Evolutionary conservation across 2,797 vertebrate species (phyloP), one percentile per base, ranked within the genome.

Genomic region (Gallinago nigripennis): DNA sequence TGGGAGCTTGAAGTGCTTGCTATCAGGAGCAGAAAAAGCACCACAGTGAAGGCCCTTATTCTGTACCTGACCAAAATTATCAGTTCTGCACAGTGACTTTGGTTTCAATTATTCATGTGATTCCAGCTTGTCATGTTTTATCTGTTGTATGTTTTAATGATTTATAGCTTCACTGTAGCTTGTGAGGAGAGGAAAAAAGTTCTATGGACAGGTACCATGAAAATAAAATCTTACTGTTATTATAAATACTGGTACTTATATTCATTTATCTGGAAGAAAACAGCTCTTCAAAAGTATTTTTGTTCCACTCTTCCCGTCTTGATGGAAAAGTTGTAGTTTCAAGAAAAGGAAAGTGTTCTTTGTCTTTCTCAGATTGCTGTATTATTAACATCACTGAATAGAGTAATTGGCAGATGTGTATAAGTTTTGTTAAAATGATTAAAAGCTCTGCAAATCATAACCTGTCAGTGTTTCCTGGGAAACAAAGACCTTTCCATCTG

Each of bases 351-450:
- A 77, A 73, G 8, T 27, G 31, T 91, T 95, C 63, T 95, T 95
- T 96, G 63, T 96, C 78, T 94, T 92, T 75, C 65, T 96, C 82
- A 93, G 72, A 91, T 97, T 97, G 43, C 66, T 89, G 28, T 97
- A 94, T 96, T 97, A 96, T 95, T 97, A 97, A 96, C 93, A 96
- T 93, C 92, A 85, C 25, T 66, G 50, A 97, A 91, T 87, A 93
- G 50, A 71, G 64, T 97, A 97, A 97, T 96, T 97, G 96, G 95
- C 96, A 97, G 96, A 97, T 97, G 91, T 96, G 82, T 94, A 10
- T 94, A 97, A 94, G 92, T 98, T 97, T 97, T 97, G 77, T 88
- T 96, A 94, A 97, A 97, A 97, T 97, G 92, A 98, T 97, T 97
- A 97, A 97, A 98, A 96, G 85, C 91, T 96, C 90, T 94, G 76